Conservation (phyloP, 2,113 vertebrate species). For the Archocentrus centrarchus region DNA sequence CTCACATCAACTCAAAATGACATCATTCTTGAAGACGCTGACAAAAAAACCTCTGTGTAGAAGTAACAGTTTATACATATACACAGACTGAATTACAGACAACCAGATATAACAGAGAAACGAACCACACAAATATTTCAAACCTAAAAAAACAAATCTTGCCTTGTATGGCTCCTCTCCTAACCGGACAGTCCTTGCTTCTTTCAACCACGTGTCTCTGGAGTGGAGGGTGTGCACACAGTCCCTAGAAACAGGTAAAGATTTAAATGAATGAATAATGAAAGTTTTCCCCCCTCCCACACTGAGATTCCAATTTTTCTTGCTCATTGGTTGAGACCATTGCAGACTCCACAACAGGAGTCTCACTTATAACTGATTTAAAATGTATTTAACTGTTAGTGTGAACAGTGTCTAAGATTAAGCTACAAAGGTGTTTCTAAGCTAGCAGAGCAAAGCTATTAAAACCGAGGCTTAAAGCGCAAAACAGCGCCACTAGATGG, state of each 20-base stretch:
- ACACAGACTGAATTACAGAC: background rate
- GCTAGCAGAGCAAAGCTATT: background rate
- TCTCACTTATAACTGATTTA: background rate
- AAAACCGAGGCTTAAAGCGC: background rate
- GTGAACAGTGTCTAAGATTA: background rate
- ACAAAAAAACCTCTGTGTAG: background rate
- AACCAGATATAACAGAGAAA: background rate
- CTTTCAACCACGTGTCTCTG: constrained; percentile 95
- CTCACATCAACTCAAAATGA: background rate
- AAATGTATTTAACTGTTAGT: background rate
- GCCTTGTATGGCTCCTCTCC: constrained; percentile 96
- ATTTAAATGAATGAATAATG: background rate
- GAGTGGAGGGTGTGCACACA: constrained; percentile 95
- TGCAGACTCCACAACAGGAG: background rate
- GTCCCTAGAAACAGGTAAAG: constrained; percentile 78
- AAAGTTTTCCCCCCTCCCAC: fast-evolving
- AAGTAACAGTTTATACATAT: background rate
- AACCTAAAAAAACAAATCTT: background rate
- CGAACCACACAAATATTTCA: background rate
- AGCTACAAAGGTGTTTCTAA: background rate
- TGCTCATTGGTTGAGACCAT: background rate
- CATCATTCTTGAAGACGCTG: background rate
- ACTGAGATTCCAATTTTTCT: background rate
- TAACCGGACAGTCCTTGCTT: constrained; percentile 90
- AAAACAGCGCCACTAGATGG: background rate